Evolutionary conservation across 2,113 vertebrate genomes (phyloP).

Genomic region (Melanostigma gelatinosum): DNA sequence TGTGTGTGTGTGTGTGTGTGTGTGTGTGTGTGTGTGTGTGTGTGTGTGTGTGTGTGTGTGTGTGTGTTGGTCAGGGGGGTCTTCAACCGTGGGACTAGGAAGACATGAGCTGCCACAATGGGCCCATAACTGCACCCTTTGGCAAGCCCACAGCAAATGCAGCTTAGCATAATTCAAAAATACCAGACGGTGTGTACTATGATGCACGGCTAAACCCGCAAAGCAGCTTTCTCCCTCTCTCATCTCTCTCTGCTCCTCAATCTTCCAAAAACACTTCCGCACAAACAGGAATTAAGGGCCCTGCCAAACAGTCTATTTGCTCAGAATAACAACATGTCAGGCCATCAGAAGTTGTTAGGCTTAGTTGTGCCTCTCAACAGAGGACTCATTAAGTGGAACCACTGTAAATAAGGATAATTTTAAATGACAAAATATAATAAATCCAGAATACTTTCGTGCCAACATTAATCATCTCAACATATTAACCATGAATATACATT

Average conservation of each 20-base stretch:
- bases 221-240: conserved; percentile 76
- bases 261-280: conserved; percentile 61
- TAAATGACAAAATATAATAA: conserved; percentile 8
- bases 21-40: conserved; percentile 34
- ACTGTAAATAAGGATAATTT: not conserved
- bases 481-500: not conserved
- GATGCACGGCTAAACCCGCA: conserved; percentile 67
- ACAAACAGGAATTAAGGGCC: conserved; percentile 58
- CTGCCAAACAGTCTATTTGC: conserved; percentile 32
- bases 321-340: conserved; percentile 44
- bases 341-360: conserved; percentile 16
- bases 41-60: conserved; percentile 28
- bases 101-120: conserved; percentile 45
- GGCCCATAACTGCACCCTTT: conserved; percentile 71
- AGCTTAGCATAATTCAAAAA: conserved; percentile 80
- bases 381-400: conserved; percentile 39
- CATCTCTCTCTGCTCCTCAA: conserved; percentile 51
- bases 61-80: conserved; percentile 30
- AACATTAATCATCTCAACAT: not conserved
- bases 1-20: conserved; percentile 26
- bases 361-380: conserved; percentile 50
- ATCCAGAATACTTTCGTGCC: not conserved
- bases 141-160: conserved; percentile 64
- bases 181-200: conserved; percentile 70
- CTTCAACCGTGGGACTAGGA: conserved; percentile 36